These are phyloP conservation scores for Cinclus mexicanus DNA, from an alignment of 2,113 vertebrate species.

Conservation along the genomic window DNA sequence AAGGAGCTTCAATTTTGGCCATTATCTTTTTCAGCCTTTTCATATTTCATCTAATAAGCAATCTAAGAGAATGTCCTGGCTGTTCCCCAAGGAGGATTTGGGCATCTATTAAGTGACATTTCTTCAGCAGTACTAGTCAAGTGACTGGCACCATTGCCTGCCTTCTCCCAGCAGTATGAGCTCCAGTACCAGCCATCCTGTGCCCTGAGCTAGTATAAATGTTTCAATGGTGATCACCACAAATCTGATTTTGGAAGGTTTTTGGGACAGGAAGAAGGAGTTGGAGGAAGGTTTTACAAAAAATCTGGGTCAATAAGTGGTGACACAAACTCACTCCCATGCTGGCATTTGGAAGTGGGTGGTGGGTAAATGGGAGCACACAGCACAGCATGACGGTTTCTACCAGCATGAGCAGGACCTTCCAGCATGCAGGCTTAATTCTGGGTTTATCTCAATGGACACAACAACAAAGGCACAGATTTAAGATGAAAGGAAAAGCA, in stretches of 20 bases:
- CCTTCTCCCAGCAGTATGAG: background rate
- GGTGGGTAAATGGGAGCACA: background rate
- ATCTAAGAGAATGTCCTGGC: background rate
- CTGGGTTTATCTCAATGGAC: background rate
- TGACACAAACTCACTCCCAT: background rate
- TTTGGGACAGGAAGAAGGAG: fast-evolving
- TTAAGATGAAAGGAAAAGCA: background rate
- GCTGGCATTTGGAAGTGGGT: background rate
- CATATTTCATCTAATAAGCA: background rate
- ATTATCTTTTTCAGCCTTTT: background rate
- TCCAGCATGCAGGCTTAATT: background rate
- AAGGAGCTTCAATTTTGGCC: background rate
- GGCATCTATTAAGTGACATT: background rate
- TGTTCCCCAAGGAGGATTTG: background rate
- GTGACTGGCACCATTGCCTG: background rate
- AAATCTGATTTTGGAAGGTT: background rate
- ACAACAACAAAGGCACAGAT: background rate
- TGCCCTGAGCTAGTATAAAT: background rate
- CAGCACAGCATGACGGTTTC: background rate
- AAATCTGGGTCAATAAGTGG: background rate
- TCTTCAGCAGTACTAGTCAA: background rate
- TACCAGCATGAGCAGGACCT: background rate
- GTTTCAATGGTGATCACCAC: background rate
- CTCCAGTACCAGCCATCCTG: background rate
- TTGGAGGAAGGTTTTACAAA: background rate